Evolutionary conservation across 2,113 vertebrate genomes (phyloP), one percentile per base, ranked within the genome.

Genomic region (Delphinus delphis): DNA sequence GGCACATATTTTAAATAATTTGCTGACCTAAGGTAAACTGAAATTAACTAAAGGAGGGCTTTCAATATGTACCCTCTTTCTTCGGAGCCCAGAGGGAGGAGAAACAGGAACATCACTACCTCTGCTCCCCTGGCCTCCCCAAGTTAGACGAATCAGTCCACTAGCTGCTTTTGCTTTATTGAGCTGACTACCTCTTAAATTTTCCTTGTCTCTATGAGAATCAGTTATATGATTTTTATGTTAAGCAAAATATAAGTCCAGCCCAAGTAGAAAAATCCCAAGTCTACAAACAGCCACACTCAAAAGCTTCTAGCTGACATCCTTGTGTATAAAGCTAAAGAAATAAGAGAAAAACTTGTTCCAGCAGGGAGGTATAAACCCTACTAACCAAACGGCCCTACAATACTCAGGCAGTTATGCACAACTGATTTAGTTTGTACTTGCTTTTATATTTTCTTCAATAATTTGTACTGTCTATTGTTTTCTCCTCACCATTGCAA

Each of bases 381-480:
- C 95, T 89, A 31, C 67, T 44, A 68, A 77, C 73, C 93, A 41
- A 58, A 60, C 1, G 83, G 79, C 33, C 47, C 62, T 33, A 20
- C 8, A 62, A 8, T 76, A 55, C 36, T 36, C 5, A 3, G 28
- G 38, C 2, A 38, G 26, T 21, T 41, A 71, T 6, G 62, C 55
- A 71, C 31, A 80, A 60, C 2, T 67, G 20, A 58, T 44, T 91
- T 74, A 26, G 26, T 91, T 18, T 63, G 38, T 17, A 86, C 15
- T 44, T 88, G n/a, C 55, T 95, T 81, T 79, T 67, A 33, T 53
- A 73, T 92, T 74, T 92, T 70, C 88, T 96, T 95, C 86, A 93
- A 7, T 55, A 80, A 70, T 80, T 63, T 90, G 20, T 67, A 77
- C 23, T 41, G 20, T 31, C 85, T 94, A 41, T 12, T 82, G 23